Base-by-base conservation (phyloP, 2,888 invertebrate genomes). In the Hololepta plana region DNA sequence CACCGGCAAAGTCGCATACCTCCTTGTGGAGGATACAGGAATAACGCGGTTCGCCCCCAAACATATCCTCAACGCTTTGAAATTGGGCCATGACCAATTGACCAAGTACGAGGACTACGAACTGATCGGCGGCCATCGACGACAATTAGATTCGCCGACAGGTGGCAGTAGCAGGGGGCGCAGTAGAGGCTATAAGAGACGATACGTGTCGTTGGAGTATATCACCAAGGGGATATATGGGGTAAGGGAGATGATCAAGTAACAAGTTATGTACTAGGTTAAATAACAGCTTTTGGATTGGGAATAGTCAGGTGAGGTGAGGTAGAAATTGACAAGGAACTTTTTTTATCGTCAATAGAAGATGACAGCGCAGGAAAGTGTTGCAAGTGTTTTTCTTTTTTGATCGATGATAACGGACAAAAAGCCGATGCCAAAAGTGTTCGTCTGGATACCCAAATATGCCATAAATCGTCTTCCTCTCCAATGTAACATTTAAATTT, bases 1-100 rank as follows among this genome's bases (percentile, higher is more conserved):
- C 8, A 70, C 74, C 1, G 81, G 80, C 4, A 65, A 73, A 54
- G 67, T 76, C 1, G 65, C 77, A 3, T 81, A 77, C 43, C 73
- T 74, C 5, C 66, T 80, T 8, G 62, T 80, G 1, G 77, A 80
- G 39, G 77, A 80, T 47, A 67, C 60, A 32, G 45, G 48, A 4
- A 69, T 79, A 15, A 65, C 68, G 29, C 64, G 71, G 38, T 80
- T 79, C 43, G 72, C 72, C 39, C 76, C 77, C 0, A 57, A 76
- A 31, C 75, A 77, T 43, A 72, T 76, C 14, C 73, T 77, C 45
- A 68, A 70, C n/a, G 76, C 75, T 1, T 51, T 79, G 28, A 68
- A 71, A 36, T 52, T 79, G 13, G 70, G 69, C 35, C 63, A 69
- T 38, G 67, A 70, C 1, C 62, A 44, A 11, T 37, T 41, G n/a